A percentile compares a stretch with the other conserved stretches of the same genome.
Evolutionary conservation across 37 sponge, comb jelly and placozoan species (phyloP).

Genomic region (Cliona cf. orientalis): DNA sequence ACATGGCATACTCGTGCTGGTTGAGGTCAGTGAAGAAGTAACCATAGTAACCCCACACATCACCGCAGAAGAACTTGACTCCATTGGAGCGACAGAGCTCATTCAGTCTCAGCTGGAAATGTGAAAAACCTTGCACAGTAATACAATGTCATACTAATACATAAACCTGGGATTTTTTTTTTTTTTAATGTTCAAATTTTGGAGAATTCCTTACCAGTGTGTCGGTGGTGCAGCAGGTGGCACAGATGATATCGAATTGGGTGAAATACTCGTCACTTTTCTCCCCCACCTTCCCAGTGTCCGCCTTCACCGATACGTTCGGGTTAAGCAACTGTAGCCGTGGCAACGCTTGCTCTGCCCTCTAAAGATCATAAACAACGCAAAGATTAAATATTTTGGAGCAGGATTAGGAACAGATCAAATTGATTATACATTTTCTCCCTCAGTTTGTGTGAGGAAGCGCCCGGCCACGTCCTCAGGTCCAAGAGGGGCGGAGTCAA

Average conservation of each 20-base stretch:
- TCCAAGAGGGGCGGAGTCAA: slow-evolving; percentile 59
- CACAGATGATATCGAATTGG: slow-evolving; percentile 78
- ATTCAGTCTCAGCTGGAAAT: slow-evolving; percentile 72
- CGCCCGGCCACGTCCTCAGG: slow-evolving; percentile 31
- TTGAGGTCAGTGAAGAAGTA: slow-evolving; percentile 88
- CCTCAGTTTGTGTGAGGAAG: slow-evolving; percentile 50
- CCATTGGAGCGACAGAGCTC: slow-evolving; percentile 67
- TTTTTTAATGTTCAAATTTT: background rate
- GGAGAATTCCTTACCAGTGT: slow-evolving; percentile 34
- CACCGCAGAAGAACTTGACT: slow-evolving; percentile 87
- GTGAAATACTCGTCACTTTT: slow-evolving; percentile 73
- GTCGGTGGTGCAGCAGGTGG: slow-evolving; percentile 28
- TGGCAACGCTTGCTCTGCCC: slow-evolving; percentile 62
- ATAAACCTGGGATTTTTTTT: background rate
- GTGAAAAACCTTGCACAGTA: background rate
- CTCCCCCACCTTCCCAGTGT: slow-evolving; percentile 46
- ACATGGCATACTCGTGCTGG: slow-evolving; percentile 65
- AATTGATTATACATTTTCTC: slow-evolving; percentile 24
- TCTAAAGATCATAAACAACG: slow-evolving; percentile 24
- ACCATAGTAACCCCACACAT: slow-evolving; percentile 95
- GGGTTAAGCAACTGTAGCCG: slow-evolving; percentile 80
- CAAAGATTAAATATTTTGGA: background rate
- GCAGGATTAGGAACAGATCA: background rate
- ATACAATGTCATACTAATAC: background rate
- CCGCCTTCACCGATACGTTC: slow-evolving; percentile 66